phyloP scores from a whole-genome alignment of 2,113 vertebrate species.

The Phainopepla nitens region DNA sequence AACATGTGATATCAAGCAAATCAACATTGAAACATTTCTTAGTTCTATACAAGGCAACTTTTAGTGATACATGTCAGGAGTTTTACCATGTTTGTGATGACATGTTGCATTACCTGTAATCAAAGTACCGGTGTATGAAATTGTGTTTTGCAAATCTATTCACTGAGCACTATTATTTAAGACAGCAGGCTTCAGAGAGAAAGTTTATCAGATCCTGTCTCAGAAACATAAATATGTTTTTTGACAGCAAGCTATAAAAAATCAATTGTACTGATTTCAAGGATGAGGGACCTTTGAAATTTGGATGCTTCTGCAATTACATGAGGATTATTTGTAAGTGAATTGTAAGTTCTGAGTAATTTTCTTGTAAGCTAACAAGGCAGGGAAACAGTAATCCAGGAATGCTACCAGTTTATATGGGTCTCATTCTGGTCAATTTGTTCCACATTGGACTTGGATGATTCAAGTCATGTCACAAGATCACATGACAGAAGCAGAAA shows the following conservation, averaged over 20 bases:
- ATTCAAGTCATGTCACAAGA: neutral
- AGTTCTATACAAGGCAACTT: neutral
- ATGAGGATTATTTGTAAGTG: neutral
- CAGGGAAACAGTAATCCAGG: neutral
- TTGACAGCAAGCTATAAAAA: neutral
- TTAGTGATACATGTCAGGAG: neutral
- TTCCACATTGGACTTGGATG: neutral
- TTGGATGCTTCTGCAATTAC: neutral
- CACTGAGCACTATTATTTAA: neutral
- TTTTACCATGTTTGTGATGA: neutral
- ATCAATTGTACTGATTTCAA: constrained; percentile 30
- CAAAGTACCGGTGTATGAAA: neutral
- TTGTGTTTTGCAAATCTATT: neutral
- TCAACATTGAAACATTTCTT: neutral
- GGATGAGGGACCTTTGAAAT: neutral
- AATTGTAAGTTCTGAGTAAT: neutral
- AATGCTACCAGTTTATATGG: neutral
- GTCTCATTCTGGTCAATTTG: neutral
- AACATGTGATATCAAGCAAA: neutral
- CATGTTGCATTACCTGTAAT: neutral
- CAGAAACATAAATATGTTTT: neutral
- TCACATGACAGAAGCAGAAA: neutral
- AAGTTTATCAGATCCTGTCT: neutral
- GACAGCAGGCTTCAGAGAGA: neutral
- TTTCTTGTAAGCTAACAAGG: neutral